These are phyloP conservation scores for Ceratosolen fusciceps DNA, from an alignment of 1,140 invertebrate genomes.

Conservation along the genomic window DNA sequence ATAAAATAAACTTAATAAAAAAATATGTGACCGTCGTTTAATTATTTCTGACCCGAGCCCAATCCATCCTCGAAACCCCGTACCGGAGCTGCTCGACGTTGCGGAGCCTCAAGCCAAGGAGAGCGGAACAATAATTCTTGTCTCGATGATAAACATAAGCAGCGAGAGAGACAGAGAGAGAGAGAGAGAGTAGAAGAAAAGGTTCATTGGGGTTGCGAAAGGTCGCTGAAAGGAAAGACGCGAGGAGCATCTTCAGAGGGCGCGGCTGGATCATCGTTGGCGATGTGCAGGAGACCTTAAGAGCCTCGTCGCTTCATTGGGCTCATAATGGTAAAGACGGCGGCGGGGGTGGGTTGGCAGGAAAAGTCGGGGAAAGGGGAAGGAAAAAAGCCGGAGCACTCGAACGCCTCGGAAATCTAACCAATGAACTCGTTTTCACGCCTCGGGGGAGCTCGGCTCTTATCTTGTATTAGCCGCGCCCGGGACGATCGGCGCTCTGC, in stretches of 20 bases:
- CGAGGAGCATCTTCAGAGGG: slow-evolving; percentile 41
- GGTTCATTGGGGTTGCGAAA: too few relatives aligned
- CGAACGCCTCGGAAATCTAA: slow-evolving; percentile 64
- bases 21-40: slow-evolving; percentile 55
- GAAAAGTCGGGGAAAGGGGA: background rate
- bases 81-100: too few relatives aligned
- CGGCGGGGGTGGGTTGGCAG: too few relatives aligned
- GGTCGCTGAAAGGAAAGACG: slow-evolving; percentile 18
- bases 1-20: slow-evolving; percentile 74
- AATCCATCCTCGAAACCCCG: background rate
- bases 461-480: too few relatives aligned
- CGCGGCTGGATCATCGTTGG: slow-evolving; percentile 16
- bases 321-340: slow-evolving; percentile 58
- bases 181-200: too few relatives aligned
- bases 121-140: too few relatives aligned
- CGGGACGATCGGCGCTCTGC: too few relatives aligned
- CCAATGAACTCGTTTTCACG: slow-evolving; percentile 67
- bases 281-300: slow-evolving; percentile 55
- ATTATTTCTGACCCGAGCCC: background rate
- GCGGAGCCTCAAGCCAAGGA: too few relatives aligned
- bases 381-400: slow-evolving; percentile 48
- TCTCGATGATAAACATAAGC: background rate
- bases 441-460: slow-evolving; percentile 51
- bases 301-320: slow-evolving; percentile 61
- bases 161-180: too few relatives aligned